Conservation (phyloP, 2,113 vertebrate genomes). For the Malaclemys terrapin region DNA sequence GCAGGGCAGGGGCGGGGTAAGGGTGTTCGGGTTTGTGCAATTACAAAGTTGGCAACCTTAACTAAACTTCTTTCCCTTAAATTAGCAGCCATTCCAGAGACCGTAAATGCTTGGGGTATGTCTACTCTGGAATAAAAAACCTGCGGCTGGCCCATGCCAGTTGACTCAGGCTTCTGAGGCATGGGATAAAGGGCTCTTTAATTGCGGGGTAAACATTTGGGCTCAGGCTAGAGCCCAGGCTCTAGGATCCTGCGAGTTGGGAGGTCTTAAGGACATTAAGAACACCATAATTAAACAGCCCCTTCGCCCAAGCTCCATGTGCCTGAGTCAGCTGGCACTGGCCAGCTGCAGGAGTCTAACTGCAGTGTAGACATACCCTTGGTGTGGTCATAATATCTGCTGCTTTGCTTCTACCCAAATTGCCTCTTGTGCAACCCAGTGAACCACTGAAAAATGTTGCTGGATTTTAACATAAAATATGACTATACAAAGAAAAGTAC, state of each 20-base stretch:
- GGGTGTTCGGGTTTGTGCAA: no score
- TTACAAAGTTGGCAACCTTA: no score
- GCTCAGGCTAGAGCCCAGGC: neutral
- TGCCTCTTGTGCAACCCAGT: neutral
- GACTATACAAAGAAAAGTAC: neutral
- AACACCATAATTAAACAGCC: neutral
- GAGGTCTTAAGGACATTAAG: neutral
- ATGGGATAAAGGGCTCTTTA: neutral
- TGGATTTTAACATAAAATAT: neutral
- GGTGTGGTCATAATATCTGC: neutral
- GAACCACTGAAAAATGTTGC: neutral
- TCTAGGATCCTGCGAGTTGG: neutral
- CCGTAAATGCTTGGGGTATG: neutral
- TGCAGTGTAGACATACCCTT: neutral
- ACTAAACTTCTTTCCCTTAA: neutral
- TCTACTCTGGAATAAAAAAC: neutral
- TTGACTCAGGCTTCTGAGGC: neutral
- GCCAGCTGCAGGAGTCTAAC: neutral
- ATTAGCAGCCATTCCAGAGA: neutral
- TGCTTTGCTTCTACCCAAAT: neutral
- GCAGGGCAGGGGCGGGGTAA: no score
- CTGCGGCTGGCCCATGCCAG: neutral
- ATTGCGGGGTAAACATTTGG: neutral
- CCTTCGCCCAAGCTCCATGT: neutral
- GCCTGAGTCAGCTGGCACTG: neutral